A percentile compares a stretch with the other conserved stretches of the same genome.
These are phyloP conservation scores for Tragopan temminckii DNA, from an alignment of 2,797 vertebrate species.

Conservation along the genomic window DNA sequence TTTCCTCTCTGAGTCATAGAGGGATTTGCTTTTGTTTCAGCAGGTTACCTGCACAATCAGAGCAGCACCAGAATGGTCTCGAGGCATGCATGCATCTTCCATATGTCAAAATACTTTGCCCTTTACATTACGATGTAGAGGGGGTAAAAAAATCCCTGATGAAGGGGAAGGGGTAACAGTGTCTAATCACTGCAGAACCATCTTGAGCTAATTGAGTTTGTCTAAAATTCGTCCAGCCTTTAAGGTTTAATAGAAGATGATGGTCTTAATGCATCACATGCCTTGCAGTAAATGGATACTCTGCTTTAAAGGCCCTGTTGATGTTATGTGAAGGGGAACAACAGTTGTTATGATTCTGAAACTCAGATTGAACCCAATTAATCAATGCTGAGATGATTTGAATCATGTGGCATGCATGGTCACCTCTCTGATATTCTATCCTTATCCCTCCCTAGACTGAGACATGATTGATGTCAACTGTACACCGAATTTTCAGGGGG, in stretches of 20 bases:
- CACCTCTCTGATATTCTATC: slow-evolving; percentile 87
- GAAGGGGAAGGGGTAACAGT: slow-evolving; percentile 59
- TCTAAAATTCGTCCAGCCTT: slow-evolving; percentile 81
- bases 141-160: slow-evolving; percentile 57
- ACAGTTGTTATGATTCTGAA: slow-evolving; percentile 86
- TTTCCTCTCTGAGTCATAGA: slow-evolving; percentile 35
- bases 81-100: neutral
- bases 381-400: slow-evolving; percentile 86
- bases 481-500: slow-evolving; percentile 73
- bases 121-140: slow-evolving; percentile 35
- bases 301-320: slow-evolving; percentile 83
- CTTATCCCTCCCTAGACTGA: slow-evolving; percentile 74
- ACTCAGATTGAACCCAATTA: slow-evolving; percentile 86
- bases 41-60: neutral
- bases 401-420: slow-evolving; percentile 86
- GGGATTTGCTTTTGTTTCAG: slow-evolving; percentile 14
- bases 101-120: slow-evolving; percentile 51
- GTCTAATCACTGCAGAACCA: slow-evolving; percentile 78
- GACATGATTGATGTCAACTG: slow-evolving; percentile 85
- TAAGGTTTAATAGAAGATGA: slow-evolving; percentile 82
- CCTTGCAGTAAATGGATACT: slow-evolving; percentile 78
- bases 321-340: slow-evolving; percentile 81
- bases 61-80: neutral
- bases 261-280: slow-evolving; percentile 79
- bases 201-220: slow-evolving; percentile 85